A percentile compares a stretch with the other conserved stretches of the same genome.
Conservation (phyloP, 2,888 invertebrate genomes). For the Monoplex corrugatus region DNA sequence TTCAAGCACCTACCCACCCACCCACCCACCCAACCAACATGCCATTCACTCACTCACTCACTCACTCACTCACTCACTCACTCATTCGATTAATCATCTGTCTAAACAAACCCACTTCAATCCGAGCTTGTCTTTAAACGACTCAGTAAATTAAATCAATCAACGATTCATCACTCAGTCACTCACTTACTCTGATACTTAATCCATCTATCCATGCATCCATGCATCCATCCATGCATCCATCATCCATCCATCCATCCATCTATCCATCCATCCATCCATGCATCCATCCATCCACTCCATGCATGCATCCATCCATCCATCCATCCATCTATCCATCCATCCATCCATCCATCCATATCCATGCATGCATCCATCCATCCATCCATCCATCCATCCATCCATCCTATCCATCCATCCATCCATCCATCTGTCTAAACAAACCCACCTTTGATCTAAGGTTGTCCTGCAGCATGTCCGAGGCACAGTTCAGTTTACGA, state of each 20-base stretch:
- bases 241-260: conserved; percentile 17
- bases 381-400: background rate
- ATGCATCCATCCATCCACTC: conserved; percentile 5
- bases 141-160: too few relatives aligned
- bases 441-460: conserved; percentile 78
- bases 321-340: background rate
- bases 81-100: conserved; percentile 80
- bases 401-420: background rate
- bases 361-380: background rate
- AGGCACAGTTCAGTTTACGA: conserved; percentile 80
- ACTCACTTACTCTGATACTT: too few relatives aligned
- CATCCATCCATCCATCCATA: background rate
- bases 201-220: background rate
- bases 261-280: conserved; percentile 22
- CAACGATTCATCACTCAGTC: too few relatives aligned
- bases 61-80: background rate
- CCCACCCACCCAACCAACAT: background rate
- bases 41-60: background rate
- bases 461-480: conserved; percentile 80
- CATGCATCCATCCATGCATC: conserved; percentile 1
- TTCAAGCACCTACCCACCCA: too few relatives aligned
- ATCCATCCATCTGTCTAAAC: background rate
- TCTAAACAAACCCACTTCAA: too few relatives aligned
- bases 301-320: background rate
- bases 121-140: too few relatives aligned